Percentiles rank a stretch among this genome's conserved stretches.
These are phyloP conservation scores for Cepphus grylle DNA, from an alignment of 2,113 vertebrate genomes.

Conservation along the genomic window DNA sequence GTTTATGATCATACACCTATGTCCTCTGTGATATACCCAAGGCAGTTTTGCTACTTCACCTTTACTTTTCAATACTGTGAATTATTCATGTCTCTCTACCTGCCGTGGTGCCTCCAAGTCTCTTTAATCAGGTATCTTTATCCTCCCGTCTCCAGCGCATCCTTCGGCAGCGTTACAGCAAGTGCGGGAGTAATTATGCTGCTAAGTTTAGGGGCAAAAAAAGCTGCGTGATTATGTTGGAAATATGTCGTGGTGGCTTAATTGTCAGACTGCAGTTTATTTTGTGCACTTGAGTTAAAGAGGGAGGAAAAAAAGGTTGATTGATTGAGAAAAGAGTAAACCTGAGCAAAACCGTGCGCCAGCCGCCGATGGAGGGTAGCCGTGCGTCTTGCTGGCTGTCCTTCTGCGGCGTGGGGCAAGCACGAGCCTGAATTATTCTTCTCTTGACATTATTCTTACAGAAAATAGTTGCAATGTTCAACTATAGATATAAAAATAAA, in stretches of 20 bases:
- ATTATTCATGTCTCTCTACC: neutral
- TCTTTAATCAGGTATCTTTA: neutral
- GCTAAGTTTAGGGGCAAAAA: neutral
- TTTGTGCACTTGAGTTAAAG: neutral
- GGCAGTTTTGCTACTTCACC: neutral
- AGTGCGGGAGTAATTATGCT: accelerated
- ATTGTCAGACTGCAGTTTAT: neutral
- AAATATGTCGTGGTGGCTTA: accelerated
- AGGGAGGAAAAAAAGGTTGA: neutral
- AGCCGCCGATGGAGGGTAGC: neutral
- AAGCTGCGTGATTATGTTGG: neutral
- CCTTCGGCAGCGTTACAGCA: neutral
- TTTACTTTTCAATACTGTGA: neutral
- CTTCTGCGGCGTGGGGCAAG: accelerated
- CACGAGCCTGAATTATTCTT: accelerated
- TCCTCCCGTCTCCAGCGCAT: neutral
- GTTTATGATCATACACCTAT: neutral
- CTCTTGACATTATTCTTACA: accelerated
- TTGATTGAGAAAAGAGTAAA: neutral
- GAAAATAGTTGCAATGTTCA: neutral
- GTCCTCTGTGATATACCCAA: neutral
- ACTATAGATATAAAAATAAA: neutral
- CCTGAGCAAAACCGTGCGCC: neutral
- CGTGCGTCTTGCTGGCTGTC: accelerated
- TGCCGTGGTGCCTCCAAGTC: neutral